Conservation (phyloP, 2,113 vertebrate genomes). For the Plestiodon gilberti region DNA sequence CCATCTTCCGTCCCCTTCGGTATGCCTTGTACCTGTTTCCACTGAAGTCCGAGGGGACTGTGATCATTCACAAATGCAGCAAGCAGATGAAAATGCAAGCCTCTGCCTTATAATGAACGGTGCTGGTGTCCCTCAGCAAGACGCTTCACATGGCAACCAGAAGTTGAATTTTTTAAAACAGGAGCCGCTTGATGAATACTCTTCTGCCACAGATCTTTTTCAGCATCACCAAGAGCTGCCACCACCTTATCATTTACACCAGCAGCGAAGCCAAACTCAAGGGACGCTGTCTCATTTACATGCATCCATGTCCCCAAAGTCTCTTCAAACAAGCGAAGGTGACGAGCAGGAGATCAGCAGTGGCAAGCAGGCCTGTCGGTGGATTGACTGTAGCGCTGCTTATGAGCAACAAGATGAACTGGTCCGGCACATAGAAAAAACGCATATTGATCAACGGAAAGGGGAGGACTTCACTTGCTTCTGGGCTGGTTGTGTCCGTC, state of each 20-base stretch:
- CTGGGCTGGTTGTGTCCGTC: constrained; percentile 96
- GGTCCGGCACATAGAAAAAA: constrained; percentile 98
- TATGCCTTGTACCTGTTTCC: constrained; percentile 83
- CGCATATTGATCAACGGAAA: constrained; percentile 97
- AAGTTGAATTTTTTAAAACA: constrained; percentile 88
- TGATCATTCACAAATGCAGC: constrained; percentile 83
- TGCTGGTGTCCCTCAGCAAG: constrained; percentile 68
- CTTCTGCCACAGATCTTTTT: constrained; percentile 83
- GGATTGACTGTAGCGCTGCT: constrained; percentile 96
- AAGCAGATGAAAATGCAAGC: constrained; percentile 69
- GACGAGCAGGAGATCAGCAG: constrained; percentile 73
- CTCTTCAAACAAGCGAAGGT: constrained; percentile 65
- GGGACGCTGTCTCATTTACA: constrained; percentile 78
- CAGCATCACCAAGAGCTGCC: constrained; percentile 84
- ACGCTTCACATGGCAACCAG: constrained; percentile 72
- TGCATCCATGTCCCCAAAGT: constrained; percentile 75
- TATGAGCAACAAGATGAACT: constrained; percentile 98
- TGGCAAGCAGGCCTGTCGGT: constrained; percentile 91
- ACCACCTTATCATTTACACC: constrained; percentile 90
- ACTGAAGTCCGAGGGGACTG: constrained; percentile 79
- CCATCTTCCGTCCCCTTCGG: constrained; percentile 81
- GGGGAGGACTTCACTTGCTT: constrained; percentile 99
- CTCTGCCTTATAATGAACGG: constrained; percentile 72
- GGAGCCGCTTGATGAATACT: constrained; percentile 91
- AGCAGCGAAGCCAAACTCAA: constrained; percentile 77